phyloP scores from a whole-genome alignment of 2,113 vertebrate species.

The Trematomus loennbergii region DNA sequence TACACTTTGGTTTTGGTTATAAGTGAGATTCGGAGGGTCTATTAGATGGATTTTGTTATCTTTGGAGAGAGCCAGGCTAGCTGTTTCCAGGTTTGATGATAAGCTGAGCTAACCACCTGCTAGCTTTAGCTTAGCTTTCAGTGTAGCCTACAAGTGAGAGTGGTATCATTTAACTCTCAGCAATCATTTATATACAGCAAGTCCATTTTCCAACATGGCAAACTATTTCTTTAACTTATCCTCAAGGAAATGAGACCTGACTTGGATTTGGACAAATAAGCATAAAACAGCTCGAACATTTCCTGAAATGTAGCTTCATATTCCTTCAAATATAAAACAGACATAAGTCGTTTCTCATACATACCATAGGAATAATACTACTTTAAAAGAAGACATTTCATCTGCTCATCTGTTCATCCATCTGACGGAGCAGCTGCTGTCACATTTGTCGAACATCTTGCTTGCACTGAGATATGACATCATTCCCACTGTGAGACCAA shows the following conservation, averaged over 20 bases:
- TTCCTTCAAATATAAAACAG: not conserved
- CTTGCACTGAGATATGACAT: constrained; percentile 74
- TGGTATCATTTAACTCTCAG: too few relatives aligned
- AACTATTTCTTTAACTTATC: constrained; percentile 5
- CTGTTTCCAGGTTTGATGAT: too few relatives aligned
- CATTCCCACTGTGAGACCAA: constrained; percentile 73
- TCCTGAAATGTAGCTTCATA: not conserved
- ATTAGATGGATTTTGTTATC: too few relatives aligned
- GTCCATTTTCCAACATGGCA: not conserved
- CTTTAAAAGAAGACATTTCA: not conserved
- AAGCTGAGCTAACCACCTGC: too few relatives aligned
- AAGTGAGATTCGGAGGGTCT: too few relatives aligned
- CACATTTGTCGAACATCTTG: constrained; percentile 65
- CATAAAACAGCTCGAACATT: constrained; percentile 35
- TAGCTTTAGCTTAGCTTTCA: too few relatives aligned
- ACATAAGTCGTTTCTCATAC: not conserved
- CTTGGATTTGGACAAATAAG: not conserved
- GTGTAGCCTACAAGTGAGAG: too few relatives aligned
- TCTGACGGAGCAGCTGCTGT: constrained; percentile 47
- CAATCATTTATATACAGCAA: too few relatives aligned
- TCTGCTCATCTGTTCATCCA: constrained; percentile 26
- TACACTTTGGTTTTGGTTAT: too few relatives aligned
- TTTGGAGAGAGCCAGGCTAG: too few relatives aligned
- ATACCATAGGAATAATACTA: not conserved
- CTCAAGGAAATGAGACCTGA: not conserved